Conservation (phyloP, 2,888 invertebrate species). For the Drosophila vallismaia region DNA sequence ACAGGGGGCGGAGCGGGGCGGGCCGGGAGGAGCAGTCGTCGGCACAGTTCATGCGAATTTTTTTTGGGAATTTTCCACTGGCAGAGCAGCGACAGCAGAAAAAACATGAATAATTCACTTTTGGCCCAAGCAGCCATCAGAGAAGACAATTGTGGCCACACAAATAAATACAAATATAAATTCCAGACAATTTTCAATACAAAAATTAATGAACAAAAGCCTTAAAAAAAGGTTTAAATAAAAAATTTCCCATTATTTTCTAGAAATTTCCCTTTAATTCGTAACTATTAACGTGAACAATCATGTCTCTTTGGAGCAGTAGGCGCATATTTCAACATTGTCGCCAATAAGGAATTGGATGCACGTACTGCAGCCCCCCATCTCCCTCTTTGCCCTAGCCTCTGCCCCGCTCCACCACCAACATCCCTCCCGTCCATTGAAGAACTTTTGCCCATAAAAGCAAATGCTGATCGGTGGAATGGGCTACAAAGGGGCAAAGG, state of each 20-base stretch:
- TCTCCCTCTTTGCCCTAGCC: neutral
- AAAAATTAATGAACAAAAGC: too few species aligned
- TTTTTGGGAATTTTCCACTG: constrained; percentile 78
- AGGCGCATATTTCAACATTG: constrained; percentile 61
- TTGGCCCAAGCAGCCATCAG: constrained; percentile 59
- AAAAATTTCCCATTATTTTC: neutral
- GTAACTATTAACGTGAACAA: constrained; percentile 13
- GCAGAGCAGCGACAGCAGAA: constrained; percentile 58
- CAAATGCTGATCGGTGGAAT: constrained; percentile 21
- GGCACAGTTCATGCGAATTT: constrained; percentile 77
- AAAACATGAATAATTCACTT: constrained; percentile 75
- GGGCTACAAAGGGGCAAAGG: constrained; percentile 2
- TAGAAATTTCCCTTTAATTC: neutral
- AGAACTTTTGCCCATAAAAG: constrained; percentile 49
- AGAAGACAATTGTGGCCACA: constrained; percentile 46
- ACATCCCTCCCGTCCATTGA: constrained; percentile 20
- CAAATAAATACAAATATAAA: too few species aligned
- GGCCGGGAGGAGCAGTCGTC: constrained; percentile 10
- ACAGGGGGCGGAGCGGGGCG: neutral
- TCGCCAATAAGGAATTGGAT: constrained; percentile 76
- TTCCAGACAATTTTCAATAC: too few species aligned
- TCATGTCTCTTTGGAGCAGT: constrained; percentile 15
- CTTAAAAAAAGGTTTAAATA: neutral
- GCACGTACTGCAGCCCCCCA: constrained; percentile 51
- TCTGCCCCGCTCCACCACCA: neutral